Conservation (phyloP, 23 tunicate species). For the Ciona savignyi region DNA sequence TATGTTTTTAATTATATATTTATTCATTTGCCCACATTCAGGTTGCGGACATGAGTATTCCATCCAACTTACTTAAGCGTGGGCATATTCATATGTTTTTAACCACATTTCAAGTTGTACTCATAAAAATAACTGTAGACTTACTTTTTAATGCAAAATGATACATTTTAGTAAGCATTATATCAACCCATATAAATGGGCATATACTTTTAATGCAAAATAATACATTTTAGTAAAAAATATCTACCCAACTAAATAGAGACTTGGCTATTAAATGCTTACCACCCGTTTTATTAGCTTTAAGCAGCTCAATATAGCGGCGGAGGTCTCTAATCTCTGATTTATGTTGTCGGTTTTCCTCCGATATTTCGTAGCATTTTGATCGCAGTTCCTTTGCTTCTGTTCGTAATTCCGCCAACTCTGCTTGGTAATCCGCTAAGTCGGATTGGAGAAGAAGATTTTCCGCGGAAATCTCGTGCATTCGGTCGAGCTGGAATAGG, state of each 20-base stretch:
- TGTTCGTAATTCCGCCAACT: slow-evolving; percentile 51
- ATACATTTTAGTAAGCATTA: background rate
- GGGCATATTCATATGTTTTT: no score
- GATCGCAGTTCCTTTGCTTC: slow-evolving; percentile 65
- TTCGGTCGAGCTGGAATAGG: slow-evolving; percentile 69
- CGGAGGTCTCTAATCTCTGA: slow-evolving; percentile 76
- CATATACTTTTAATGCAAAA: no score
- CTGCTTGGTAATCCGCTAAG: slow-evolving; percentile 84
- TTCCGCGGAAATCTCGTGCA: slow-evolving; percentile 87
- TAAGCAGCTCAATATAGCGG: slow-evolving; percentile 53
- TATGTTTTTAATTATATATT: no score
- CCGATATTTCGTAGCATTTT: slow-evolving; percentile 59
- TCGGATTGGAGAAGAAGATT: slow-evolving; percentile 85
- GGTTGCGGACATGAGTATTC: no score
- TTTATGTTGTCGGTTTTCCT: slow-evolving; percentile 68
- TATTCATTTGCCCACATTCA: no score
- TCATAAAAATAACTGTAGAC: no score
- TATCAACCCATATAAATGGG: no score
- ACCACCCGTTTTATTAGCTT: slow-evolving; percentile 66
- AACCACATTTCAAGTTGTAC: no score
- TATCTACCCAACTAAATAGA: background rate
- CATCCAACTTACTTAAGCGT: no score
- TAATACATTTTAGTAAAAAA: background rate
- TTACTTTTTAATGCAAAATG: no score
- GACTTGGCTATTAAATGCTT: background rate